A percentile compares a stretch with the other conserved stretches of the same genome.
Conservation (phyloP, 1,140 invertebrate genomes). For the Oncopodura yosiiana region DNA sequence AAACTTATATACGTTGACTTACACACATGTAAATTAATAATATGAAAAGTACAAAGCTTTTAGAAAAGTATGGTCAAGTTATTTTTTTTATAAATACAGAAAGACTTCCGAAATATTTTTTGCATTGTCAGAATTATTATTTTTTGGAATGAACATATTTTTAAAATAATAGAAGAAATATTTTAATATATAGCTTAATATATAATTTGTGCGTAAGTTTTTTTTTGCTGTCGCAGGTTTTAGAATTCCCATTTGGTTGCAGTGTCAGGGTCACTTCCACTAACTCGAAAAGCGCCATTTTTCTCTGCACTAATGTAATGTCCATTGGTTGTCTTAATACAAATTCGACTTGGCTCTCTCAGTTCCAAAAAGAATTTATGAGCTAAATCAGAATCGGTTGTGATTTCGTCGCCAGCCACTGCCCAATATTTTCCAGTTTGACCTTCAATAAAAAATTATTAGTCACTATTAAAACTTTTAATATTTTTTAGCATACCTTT, state of each 20-base stretch:
- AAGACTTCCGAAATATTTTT: too few relatives aligned
- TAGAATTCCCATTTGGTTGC: constrained; percentile 94
- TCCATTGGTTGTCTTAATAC: constrained; percentile 68
- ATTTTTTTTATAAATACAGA: too few relatives aligned
- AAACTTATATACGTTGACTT: too few relatives aligned
- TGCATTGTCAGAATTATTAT: too few relatives aligned
- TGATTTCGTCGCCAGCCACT: constrained; percentile 72
- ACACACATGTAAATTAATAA: too few relatives aligned
- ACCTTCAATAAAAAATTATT: constrained; percentile 47
- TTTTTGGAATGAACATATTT: too few relatives aligned
- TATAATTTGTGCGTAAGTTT: too few relatives aligned
- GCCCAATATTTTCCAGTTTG: constrained; percentile 91
- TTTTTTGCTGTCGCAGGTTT: too few relatives aligned
- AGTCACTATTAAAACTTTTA: background rate
- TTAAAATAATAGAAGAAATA: too few relatives aligned
- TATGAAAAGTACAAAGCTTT: too few relatives aligned
- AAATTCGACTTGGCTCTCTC: constrained; percentile 78
- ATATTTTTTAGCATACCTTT: constrained; percentile 82
- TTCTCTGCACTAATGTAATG: constrained; percentile 84
- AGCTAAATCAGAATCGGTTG: constrained; percentile 72
- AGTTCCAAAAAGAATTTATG: constrained; percentile 83
- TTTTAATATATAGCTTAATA: too few relatives aligned
- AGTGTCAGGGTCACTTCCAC: constrained; percentile 61
- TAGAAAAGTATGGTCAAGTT: too few relatives aligned
- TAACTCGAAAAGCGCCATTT: constrained; percentile 82